Evolutionary conservation across 1,140 invertebrate species (phyloP), one percentile per base, ranked within the genome.

Genomic region (Dolichoris vasculosae): DNA sequence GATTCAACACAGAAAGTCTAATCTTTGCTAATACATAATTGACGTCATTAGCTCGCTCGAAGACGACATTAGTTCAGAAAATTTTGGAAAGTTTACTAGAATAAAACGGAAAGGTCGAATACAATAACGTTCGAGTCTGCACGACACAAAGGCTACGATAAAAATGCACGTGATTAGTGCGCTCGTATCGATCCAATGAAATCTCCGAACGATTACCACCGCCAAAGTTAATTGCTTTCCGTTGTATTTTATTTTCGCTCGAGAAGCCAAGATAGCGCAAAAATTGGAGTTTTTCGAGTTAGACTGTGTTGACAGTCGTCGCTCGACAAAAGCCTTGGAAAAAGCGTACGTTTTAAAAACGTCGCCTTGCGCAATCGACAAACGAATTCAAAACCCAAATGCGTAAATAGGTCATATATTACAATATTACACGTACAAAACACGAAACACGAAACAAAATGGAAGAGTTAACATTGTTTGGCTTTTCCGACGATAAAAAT

Each of bases 11-110:
- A 69, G 32, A 40, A 8, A 3, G 4, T 38, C 35, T 38, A 69
- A 69, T 69, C 35, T 69, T 69, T 69, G 32, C 67, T 38, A 38
- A 69, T 38, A 38, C 67, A 69, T 69, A 69, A 40, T 40, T 38
- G 67, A 69, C 35, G 67, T 38, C 67, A 69, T 32, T 67, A 15
- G 3, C 30, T 69, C 17, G 15, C 67, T 35, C 32, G 15, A 9
- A 38, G 0, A 38, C n/a, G 35, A 38, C 32, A 23, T 59, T 23
- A 38, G 67, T 20, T 69, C 9, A 69, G 32, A 38, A 38, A 69
- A 17, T 38, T 69, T 69, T 69, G 67, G 35, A 59, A 59, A 59
- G 23, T 26, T 59, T 26, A 26, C 23, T 26, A 26, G 23, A 26
- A 59, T 9, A 9, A 59, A 26, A 2, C 26, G 1, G 23, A 59